A percentile compares a stretch with the other conserved stretches of the same genome.
These are phyloP conservation scores for Schizotus pectinicornis DNA, from an alignment of 2,888 invertebrate genomes.

Conservation along the genomic window DNA sequence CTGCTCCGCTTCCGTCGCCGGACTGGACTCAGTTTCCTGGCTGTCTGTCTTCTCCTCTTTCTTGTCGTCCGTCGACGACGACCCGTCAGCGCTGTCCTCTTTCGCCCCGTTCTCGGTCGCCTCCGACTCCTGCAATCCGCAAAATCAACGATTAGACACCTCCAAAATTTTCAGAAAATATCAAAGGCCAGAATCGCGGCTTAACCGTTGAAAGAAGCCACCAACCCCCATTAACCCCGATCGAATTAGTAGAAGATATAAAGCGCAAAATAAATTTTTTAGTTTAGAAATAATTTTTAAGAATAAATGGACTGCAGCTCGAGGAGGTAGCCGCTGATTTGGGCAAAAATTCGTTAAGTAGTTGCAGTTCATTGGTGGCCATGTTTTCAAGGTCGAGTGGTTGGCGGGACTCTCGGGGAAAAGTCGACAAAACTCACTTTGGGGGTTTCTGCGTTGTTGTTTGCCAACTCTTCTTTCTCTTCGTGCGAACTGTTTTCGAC, in stretches of 20 bases:
- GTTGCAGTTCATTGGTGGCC: no score
- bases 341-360: no score
- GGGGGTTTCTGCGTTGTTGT: slow-evolving; percentile 51
- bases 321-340: no score
- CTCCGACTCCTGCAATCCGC: slow-evolving; percentile 39
- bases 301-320: no score
- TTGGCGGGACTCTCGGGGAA: no score
- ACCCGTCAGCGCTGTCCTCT: slow-evolving; percentile 52
- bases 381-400: no score
- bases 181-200: no score
- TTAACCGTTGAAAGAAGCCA: no score
- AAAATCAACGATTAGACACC: no score
- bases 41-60: slow-evolving; percentile 47
- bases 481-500: slow-evolving; percentile 50
- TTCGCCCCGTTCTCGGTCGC: slow-evolving; percentile 56
- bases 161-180: no score
- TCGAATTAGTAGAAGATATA: no score
- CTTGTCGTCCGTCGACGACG: slow-evolving; percentile 49
- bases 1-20: slow-evolving; percentile 49
- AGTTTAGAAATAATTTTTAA: not conserved
- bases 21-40: slow-evolving; percentile 43
- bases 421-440: slow-evolving; percentile 36
- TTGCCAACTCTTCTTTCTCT: slow-evolving; percentile 50
- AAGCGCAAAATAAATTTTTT: slow-evolving; percentile 2
- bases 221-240: no score